Conservation (phyloP, 2,888 invertebrate genomes). For the Cotesia congregata region DNA sequence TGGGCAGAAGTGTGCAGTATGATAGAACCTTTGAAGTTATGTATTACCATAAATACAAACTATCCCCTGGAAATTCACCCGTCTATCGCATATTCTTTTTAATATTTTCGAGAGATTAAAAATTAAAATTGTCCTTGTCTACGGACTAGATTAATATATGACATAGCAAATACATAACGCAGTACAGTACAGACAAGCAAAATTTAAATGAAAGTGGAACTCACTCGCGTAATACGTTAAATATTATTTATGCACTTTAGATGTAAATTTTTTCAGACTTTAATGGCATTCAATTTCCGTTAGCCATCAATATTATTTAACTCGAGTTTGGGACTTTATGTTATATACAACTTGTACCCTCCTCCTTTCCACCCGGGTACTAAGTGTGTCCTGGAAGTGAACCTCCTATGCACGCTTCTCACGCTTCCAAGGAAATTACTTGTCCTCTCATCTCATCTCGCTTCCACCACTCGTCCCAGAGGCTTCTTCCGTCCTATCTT, state of each 20-base stretch:
- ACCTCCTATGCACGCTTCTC: conserved; percentile 65
- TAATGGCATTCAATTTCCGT: conserved; percentile 71
- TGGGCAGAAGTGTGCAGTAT: neutral
- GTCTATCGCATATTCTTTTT: neutral
- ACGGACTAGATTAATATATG: no score
- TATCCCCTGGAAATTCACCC: neutral
- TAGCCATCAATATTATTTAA: conserved; percentile 71
- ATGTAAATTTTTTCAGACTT: conserved; percentile 62
- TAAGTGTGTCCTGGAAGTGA: conserved; percentile 16
- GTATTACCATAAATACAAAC: neutral
- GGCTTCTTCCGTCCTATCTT: conserved; percentile 38
- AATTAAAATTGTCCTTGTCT: neutral
- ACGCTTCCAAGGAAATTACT: conserved; percentile 70
- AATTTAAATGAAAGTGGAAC: conserved; percentile 49
- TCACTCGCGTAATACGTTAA: conserved; percentile 65
- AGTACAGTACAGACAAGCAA: neutral
- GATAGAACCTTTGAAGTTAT: neutral
- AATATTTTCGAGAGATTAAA: neutral
- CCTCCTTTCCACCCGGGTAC: conserved; percentile 6
- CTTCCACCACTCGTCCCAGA: conserved; percentile 41
- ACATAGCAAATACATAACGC: no score
- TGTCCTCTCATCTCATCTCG: conserved; percentile 58
- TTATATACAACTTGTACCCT: conserved; percentile 23
- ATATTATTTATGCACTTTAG: conserved; percentile 67
- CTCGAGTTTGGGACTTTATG: conserved; percentile 63